These are phyloP conservation scores for Anser cygnoides DNA, from an alignment of 2,113 vertebrate species.

Conservation along the genomic window DNA sequence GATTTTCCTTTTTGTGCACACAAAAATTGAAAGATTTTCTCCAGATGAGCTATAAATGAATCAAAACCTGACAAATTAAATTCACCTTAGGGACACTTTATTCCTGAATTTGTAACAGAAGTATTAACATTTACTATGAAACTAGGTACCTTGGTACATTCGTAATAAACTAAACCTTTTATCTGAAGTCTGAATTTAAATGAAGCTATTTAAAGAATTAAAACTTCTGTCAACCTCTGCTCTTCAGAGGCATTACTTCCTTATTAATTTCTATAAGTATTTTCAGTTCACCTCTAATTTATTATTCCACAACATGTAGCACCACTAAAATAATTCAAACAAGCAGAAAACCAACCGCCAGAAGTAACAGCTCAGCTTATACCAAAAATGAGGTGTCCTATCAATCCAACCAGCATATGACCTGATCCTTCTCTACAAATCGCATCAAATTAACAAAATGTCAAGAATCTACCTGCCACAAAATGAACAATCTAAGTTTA, in stretches of 20 bases:
- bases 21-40: constrained; percentile 30
- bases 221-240: neutral
- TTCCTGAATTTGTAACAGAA: constrained; percentile 13
- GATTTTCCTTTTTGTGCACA: constrained; percentile 18
- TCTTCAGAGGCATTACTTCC: neutral
- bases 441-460: neutral
- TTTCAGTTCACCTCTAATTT: neutral
- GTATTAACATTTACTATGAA: constrained; percentile 31
- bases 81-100: constrained; percentile 39
- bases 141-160: neutral
- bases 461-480: neutral
- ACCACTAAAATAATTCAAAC: neutral
- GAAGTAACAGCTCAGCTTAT: neutral
- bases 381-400: neutral
- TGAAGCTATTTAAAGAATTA: constrained; percentile 29
- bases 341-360: neutral
- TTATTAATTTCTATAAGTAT: neutral
- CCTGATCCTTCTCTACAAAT: neutral
- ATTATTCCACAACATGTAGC: neutral
- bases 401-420: neutral
- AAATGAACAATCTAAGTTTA: neutral
- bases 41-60: constrained; percentile 15
- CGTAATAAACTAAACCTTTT: constrained; percentile 20
- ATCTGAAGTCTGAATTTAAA: constrained; percentile 38
- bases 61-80: constrained; percentile 45